Evolutionary conservation across 2,797 vertebrate genomes (phyloP).

Genomic region (Chelmon rostratus): DNA sequence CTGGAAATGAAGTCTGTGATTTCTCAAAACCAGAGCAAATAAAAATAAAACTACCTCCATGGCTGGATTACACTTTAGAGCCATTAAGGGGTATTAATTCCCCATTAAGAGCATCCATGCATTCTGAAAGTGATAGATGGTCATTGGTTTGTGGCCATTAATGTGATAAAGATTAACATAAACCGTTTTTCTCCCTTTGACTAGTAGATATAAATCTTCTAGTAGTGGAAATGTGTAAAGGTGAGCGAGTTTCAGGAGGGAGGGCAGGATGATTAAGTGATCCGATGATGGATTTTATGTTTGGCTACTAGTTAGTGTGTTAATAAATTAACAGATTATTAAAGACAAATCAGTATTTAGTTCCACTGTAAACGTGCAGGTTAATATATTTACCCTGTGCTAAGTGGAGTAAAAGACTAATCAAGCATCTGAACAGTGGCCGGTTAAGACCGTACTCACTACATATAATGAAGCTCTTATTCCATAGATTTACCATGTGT

Average conservation of each 20-base stretch:
- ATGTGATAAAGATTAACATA: conserved; percentile 4
- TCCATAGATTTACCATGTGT: too few species aligned
- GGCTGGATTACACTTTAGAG: neutral
- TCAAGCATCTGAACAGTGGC: too few species aligned
- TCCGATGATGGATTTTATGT: neutral
- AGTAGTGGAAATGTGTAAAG: neutral
- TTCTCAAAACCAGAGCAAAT: neutral
- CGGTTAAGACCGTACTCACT: too few species aligned
- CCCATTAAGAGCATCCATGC: neutral
- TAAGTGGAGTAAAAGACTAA: neutral
- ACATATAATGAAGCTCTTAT: too few species aligned
- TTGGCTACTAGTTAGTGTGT: neutral
- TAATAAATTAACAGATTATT: too few species aligned
- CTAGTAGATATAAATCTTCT: conserved; percentile 12
- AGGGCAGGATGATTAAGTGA: neutral
- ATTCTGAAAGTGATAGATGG: neutral
- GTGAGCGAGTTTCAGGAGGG: conserved; percentile 5
- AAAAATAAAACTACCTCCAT: neutral
- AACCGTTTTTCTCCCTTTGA: conserved; percentile 5
- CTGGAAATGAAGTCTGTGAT: neutral
- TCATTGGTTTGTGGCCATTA: conserved; percentile 3
- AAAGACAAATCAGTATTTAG: too few species aligned
- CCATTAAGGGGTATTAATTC: neutral
- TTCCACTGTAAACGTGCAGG: neutral
- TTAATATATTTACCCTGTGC: neutral